Percentiles rank a stretch among this genome's conserved stretches.
These are phyloP conservation scores for Lacerta bilineata DNA, from an alignment of 2,797 vertebrate genomes.

Conservation along the genomic window DNA sequence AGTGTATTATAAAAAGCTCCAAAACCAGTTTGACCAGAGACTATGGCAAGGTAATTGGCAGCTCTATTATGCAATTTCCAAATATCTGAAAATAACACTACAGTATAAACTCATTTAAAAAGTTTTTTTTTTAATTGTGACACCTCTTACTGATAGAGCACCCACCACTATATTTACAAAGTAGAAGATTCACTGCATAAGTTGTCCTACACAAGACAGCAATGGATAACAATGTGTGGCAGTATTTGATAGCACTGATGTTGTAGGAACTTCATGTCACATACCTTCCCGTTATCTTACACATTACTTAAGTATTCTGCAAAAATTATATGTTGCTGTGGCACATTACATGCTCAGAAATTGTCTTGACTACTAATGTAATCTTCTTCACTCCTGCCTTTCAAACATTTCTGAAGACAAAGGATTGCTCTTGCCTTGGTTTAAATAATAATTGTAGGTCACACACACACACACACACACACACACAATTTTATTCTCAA, in stretches of 20 bases:
- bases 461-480: not conserved
- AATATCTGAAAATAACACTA: not conserved
- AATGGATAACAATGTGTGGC: not conserved
- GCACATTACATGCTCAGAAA: conserved; percentile 27
- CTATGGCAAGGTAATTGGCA: not conserved
- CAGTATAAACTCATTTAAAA: not conserved
- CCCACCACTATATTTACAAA: not conserved
- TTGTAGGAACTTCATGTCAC: not conserved
- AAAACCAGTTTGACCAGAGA: not conserved
- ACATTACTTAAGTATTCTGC: not conserved
- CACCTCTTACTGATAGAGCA: not conserved
- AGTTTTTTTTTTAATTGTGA: not conserved
- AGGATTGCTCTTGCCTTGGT: conserved; percentile 64
- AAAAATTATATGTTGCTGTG: not conserved
- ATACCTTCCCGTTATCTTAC: not conserved
- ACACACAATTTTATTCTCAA: conserved; percentile 69
- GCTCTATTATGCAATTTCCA: not conserved
- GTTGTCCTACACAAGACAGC: conserved; percentile 8
- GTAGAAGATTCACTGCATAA: not conserved
- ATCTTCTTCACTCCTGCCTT: not conserved
- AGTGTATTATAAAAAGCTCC: not conserved
- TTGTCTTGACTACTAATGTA: not conserved
- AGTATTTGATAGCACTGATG: conserved; percentile 10
- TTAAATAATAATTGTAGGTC: conserved; percentile 58
- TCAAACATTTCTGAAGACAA: conserved; percentile 57